phyloP scores from a whole-genome alignment of 2,888 invertebrate species.

The Drosophila cognata region DNA sequence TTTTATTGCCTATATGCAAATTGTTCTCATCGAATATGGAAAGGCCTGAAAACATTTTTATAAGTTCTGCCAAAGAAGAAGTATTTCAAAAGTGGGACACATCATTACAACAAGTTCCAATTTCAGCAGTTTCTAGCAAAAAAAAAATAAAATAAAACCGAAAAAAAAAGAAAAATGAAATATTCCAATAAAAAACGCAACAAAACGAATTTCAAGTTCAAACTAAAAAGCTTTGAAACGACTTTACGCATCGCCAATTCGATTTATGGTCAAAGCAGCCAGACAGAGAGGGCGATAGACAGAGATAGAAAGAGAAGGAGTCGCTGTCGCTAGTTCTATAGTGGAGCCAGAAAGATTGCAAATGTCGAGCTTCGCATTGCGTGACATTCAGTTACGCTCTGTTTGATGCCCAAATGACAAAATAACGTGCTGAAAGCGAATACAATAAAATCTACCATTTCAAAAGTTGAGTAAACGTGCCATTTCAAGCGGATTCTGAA shows the following conservation, averaged over 20 bases:
- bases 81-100: constrained; percentile 36
- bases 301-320: background rate
- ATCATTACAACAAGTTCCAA: constrained; percentile 38
- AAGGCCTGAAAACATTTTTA: constrained; percentile 55
- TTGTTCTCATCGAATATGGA: constrained; percentile 66
- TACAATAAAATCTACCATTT: constrained; percentile 27
- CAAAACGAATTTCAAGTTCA: constrained; percentile 68
- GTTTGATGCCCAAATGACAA: constrained; percentile 61
- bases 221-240: constrained; percentile 59
- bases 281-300: constrained; percentile 3
- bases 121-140: constrained; percentile 7
- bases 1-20: constrained; percentile 60
- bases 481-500: background rate
- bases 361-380: constrained; percentile 55
- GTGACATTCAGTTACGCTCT: constrained; percentile 73
- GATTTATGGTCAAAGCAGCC: constrained; percentile 59
- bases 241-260: constrained; percentile 70
- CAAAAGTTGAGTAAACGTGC: constrained; percentile 18
- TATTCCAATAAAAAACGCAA: constrained; percentile 20
- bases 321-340: background rate
- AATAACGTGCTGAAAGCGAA: constrained; percentile 45
- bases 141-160: background rate
- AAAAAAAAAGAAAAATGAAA: background rate
- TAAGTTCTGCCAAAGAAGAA: constrained; percentile 37
- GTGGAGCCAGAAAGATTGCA: constrained; percentile 37